Percentiles rank a stretch among this genome's conserved stretches.
These are phyloP conservation scores for Myotis yumanensis DNA, from an alignment of 2,113 vertebrate species.

Conservation along the genomic window DNA sequence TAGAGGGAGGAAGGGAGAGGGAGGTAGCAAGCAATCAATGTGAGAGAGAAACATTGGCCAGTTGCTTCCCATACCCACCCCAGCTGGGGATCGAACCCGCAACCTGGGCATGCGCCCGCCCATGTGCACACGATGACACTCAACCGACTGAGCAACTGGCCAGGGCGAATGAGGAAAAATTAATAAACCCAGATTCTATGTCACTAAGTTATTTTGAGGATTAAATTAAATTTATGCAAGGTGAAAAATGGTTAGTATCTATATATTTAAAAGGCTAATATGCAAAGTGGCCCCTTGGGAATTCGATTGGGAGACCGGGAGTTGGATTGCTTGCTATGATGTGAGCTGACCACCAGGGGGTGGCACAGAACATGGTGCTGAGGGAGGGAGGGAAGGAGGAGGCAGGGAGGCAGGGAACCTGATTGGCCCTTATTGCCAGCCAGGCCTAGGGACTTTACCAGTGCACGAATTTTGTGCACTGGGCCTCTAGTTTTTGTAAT, in stretches of 20 bases:
- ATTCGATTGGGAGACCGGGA: too few relatives aligned
- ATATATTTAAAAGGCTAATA: too few relatives aligned
- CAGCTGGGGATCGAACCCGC: not conserved
- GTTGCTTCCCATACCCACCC: not conserved
- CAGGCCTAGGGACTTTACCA: too few relatives aligned
- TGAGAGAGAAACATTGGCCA: not conserved
- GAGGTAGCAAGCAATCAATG: not conserved
- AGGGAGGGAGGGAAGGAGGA: too few relatives aligned
- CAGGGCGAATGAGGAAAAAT: not conserved
- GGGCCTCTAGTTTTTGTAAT: not conserved
- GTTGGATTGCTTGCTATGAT: too few relatives aligned
- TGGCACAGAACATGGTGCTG: too few relatives aligned
- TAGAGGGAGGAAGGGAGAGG: not conserved
- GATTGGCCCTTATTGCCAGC: too few relatives aligned
- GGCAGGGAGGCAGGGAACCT: too few relatives aligned
- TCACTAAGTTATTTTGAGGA: not conserved
- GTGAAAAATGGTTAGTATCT: not conserved
- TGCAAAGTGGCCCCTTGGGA: too few relatives aligned
- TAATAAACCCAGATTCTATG: not conserved
- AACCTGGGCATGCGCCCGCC: not conserved
- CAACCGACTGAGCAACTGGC: not conserved
- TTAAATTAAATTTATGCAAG: not conserved
- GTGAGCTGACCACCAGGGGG: too few relatives aligned
- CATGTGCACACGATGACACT: not conserved
- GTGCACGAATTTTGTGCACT: too few relatives aligned